These are phyloP conservation scores for Platygyra sinensis DNA, from an alignment of 64 coral and sea anemone species.

Conservation along the genomic window DNA sequence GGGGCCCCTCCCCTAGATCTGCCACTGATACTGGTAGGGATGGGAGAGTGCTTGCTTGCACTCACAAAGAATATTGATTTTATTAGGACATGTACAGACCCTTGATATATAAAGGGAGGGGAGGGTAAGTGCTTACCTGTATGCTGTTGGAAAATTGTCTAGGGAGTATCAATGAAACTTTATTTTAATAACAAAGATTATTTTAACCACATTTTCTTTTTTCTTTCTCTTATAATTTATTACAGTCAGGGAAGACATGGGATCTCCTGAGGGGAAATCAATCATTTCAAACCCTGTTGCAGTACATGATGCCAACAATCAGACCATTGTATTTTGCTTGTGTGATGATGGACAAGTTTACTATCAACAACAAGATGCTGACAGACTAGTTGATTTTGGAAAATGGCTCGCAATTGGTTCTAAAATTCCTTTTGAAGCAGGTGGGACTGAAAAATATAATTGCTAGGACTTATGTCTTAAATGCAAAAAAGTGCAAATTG, in stretches of 20 bases:
- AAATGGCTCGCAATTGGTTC: constrained; percentile 62
- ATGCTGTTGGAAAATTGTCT: too few relatives aligned
- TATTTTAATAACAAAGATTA: too few relatives aligned
- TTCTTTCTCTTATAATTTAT: not conserved
- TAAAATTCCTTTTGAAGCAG: constrained; percentile 67
- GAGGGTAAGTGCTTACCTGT: too few relatives aligned
- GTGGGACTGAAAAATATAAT: not conserved
- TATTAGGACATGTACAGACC: too few relatives aligned
- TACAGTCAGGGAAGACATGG: constrained; percentile 62
- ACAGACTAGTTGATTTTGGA: constrained; percentile 56
- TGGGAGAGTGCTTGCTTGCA: too few relatives aligned
- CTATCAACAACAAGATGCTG: constrained; percentile 40
- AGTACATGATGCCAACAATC: constrained; percentile 67
- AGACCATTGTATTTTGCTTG: constrained; percentile 70
- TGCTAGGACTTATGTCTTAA: too few relatives aligned
- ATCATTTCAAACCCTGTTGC: constrained; percentile 77
- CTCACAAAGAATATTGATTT: too few relatives aligned
- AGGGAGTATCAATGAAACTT: too few relatives aligned
- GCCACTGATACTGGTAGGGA: too few relatives aligned
- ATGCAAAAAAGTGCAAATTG: too few relatives aligned
- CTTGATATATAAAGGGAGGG: too few relatives aligned
- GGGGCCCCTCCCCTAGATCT: too few relatives aligned
- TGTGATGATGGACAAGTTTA: constrained; percentile 87
- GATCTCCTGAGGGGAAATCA: constrained; percentile 44
- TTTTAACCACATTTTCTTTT: not conserved